A percentile compares a stretch with the other conserved stretches of the same genome.
Conservation (phyloP, 2,797 vertebrate species). For the Pantherophis vulpinus region DNA sequence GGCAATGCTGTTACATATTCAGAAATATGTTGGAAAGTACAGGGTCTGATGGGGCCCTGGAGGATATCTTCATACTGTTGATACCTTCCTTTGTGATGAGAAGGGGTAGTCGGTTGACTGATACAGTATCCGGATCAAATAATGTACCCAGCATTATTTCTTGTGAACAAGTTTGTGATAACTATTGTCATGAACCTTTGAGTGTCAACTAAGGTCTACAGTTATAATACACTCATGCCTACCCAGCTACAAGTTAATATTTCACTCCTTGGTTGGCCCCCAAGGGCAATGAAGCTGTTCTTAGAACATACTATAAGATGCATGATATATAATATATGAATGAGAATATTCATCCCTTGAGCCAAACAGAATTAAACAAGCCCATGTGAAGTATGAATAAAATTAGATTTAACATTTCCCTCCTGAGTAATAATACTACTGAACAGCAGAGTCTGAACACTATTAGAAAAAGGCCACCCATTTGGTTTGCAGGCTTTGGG, state of each 20-base stretch:
- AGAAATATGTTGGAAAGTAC: background rate
- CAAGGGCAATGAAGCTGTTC: background rate
- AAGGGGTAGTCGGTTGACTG: background rate
- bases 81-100: background rate
- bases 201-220: background rate
- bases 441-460: background rate
- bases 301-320: background rate
- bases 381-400: background rate
- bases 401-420: background rate
- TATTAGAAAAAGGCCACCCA: background rate
- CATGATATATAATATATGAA: background rate
- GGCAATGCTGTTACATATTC: no score
- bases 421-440: background rate
- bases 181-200: background rate
- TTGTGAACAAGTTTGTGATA: background rate
- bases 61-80: no score
- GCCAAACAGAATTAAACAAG: background rate
- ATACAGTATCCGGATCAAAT: background rate
- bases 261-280: background rate
- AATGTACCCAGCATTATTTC: background rate
- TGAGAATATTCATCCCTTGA: background rate
- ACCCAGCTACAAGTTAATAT: background rate
- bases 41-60: background rate
- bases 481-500: background rate
- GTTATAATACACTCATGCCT: background rate